phyloP scores from a whole-genome alignment of 2,797 vertebrate species.

The Setipinna tenuifilis region DNA sequence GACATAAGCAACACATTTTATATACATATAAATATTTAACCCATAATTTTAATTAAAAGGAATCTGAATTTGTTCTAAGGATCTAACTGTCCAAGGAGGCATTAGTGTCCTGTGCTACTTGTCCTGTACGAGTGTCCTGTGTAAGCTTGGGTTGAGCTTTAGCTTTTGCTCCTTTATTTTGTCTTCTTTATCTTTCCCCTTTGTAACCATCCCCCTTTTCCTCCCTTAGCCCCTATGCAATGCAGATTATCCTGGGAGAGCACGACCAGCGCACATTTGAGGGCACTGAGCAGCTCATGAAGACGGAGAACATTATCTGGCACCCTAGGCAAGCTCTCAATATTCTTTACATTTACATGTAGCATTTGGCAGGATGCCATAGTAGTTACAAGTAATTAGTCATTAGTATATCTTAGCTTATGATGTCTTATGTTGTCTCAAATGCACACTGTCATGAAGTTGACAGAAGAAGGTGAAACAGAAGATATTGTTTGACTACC shows the following conservation, averaged over 20 bases:
- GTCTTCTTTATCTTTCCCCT: neutral
- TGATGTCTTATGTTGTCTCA: no score
- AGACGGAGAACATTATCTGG: conserved; percentile 71
- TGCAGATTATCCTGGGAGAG: conserved; percentile 76
- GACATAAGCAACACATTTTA: neutral
- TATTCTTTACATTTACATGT: no score
- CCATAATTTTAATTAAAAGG: neutral
- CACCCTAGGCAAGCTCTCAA: conserved; percentile 61
- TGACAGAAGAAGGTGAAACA: no score
- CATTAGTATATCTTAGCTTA: no score
- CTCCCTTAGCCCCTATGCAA: conserved; percentile 63
- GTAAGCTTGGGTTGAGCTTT: neutral
- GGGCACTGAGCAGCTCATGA: conserved; percentile 73
- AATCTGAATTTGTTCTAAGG: neutral
- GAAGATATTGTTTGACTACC: no score
- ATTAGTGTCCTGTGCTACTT: no score
- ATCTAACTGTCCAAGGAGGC: neutral
- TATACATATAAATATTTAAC: neutral
- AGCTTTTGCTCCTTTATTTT: no score
- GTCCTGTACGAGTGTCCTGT: no score
- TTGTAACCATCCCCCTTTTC: neutral
- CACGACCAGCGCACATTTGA: conserved; percentile 67
- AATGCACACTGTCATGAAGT: no score
- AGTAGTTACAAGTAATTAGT: no score
- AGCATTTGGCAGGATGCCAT: no score